Evolutionary conservation across 2,113 vertebrate genomes (phyloP), one percentile per base, ranked within the genome.

Genomic region (Echinops telfairi): DNA sequence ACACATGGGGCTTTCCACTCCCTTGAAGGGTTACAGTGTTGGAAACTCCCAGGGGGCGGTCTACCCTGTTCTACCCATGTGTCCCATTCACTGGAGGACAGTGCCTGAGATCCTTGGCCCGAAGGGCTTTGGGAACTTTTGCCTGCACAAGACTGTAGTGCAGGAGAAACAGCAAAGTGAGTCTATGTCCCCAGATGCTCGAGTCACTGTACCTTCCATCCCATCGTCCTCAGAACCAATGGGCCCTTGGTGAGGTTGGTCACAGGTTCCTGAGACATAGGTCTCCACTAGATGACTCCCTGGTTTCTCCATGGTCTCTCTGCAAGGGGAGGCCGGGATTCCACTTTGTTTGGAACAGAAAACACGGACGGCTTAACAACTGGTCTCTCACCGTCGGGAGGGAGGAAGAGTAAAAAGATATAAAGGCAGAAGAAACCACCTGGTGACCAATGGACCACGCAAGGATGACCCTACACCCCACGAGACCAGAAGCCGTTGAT

Each of bases 151-250:
- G 33, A 3, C 36, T 73, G 33, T 23, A 33, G 33, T 3, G 3
- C 11, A 36, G 19, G 57, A 23, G 36, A 15, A 33, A 36, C 9
- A 36, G 79, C 9, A 33, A 36, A 3, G n/a, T 29, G 33, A 8
- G 57, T 36, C 12, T 19, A 20, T 12, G 16, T 20, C 25, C 33
- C 40, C 40, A 73, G 70, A 9, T 33, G 27, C 64, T 6, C n/a
- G 3, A 31, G 1, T 60, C 8, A 93, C 84, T 68, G 64, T 81
- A 98, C 98, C 98, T 98, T 97, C 96, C 94, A 88, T 92, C 75
- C 77, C 89, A 81, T 97, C 97, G 88, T 97, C 97, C 57, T 98
- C 97, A n/a, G 97, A 97, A 89, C 94, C 98, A 93, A 96, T 98
- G 66, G 97, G 88, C 58, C 95, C 94, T 94, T 97, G 98, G 36